Evolutionary conservation across 2,113 vertebrate species (phyloP).

Genomic region (Prionailurus bengalensis): DNA sequence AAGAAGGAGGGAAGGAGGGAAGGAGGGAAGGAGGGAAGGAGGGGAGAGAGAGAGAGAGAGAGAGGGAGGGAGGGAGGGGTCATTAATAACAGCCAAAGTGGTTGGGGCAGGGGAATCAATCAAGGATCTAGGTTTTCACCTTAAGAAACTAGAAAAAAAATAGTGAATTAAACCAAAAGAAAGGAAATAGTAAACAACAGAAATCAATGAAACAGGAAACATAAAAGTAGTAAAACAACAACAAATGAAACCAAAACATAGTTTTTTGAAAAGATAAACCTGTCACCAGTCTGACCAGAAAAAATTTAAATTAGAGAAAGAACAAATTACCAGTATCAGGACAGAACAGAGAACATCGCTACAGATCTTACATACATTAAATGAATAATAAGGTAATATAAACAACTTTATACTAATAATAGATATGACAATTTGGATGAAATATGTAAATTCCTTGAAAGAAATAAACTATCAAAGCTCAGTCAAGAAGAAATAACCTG

Average conservation of each 20-base stretch:
- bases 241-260: neutral
- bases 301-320: neutral
- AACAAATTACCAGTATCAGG: neutral
- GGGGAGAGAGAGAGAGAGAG: rapidly evolving
- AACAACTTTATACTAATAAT: neutral
- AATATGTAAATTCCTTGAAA: neutral
- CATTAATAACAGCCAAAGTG: neutral
- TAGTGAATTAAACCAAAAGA: neutral
- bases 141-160: neutral
- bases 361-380: neutral
- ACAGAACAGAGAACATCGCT: neutral
- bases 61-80: neutral
- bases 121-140: neutral
- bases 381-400: neutral
- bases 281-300: neutral
- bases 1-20: neutral
- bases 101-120: neutral
- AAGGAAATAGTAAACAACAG: neutral
- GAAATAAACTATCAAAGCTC: neutral
- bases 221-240: neutral
- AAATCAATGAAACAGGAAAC: conserved; percentile 34
- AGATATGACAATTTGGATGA: neutral
- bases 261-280: neutral
- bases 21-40: rapidly evolving
- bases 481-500: neutral